Percentiles rank a stretch among this genome's conserved stretches.
These are phyloP conservation scores for Bryconaethiops microstoma DNA, from an alignment of 2,797 vertebrate species.

Conservation along the genomic window DNA sequence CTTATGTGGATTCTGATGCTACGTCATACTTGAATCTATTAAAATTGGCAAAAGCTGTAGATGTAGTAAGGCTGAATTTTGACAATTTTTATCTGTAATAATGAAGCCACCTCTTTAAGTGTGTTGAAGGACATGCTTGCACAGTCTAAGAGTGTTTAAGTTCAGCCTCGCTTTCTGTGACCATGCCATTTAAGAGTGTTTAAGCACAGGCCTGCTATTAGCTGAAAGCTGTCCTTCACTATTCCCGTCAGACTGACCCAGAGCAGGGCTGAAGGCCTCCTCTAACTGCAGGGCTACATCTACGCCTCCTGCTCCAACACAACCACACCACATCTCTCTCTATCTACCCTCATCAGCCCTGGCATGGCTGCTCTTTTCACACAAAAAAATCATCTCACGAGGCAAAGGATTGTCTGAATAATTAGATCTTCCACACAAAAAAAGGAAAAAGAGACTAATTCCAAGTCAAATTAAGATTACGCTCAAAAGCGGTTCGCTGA, in stretches of 20 bases:
- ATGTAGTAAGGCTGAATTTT: not conserved
- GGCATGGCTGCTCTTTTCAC: conserved; percentile 71
- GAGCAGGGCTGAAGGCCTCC: conserved; percentile 65
- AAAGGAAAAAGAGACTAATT: conserved; percentile 73
- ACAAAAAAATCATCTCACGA: conserved; percentile 68
- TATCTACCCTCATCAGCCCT: conserved; percentile 63
- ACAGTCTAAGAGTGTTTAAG: not conserved
- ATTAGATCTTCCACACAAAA: conserved; percentile 77
- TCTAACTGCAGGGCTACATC: not conserved
- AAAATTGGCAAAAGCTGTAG: not conserved
- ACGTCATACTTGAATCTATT: not conserved
- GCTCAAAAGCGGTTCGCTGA: conserved; percentile 83
- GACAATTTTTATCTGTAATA: not conserved
- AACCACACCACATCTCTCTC: not conserved
- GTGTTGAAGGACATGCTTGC: not conserved
- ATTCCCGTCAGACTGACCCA: conserved; percentile 58
- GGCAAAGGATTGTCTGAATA: conserved; percentile 82
- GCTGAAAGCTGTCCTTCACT: conserved; percentile 63
- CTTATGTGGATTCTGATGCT: not conserved
- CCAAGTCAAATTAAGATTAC: conserved; percentile 83
- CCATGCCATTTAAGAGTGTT: not conserved
- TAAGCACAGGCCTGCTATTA: conserved; percentile 5
- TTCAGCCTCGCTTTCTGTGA: not conserved
- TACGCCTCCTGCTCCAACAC: not conserved
- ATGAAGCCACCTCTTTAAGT: not conserved